Evolutionary conservation across 2,113 vertebrate genomes (phyloP), one percentile per base, ranked within the genome.

Genomic region (Poeciliopsis retropinna): DNA sequence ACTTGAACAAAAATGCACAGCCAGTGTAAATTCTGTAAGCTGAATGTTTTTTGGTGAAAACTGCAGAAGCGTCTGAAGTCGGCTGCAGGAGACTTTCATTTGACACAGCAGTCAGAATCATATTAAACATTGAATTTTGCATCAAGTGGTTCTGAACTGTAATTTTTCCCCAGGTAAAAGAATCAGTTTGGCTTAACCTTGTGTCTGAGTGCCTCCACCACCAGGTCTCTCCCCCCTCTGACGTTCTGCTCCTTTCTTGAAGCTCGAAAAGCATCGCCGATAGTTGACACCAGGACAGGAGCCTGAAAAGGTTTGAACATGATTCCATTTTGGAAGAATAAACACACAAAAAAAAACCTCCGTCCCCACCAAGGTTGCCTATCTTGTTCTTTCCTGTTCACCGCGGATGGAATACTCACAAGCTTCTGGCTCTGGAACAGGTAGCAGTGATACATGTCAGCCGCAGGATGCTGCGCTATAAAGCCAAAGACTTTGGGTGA

Each of bases 191-290:
- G 28, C 32, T 81, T 34, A 14, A 95, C 94, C 91, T 94, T 94
- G 51, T 94, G 94, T 78, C 93, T 86, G 60, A 95, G 92, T 0
- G 94, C 93, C 78, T 95, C 94, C 73, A 95, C 94, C 57, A 92
- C 87, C 81, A 95, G 85, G 70, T 95, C 94, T 51, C 87, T 85
- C n/a, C 88, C 83, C 22, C 86, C 87, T 25, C 60, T 82, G 34
- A 80, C 3, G 0, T 3, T 80, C 22, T 82, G 76, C 27, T 85
- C 71, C 28, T 80, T 88, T 14, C 72, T 84, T 2, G 87, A 81
- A 27, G 85, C 86, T 29, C 34, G 61, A 73, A 95, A 93, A 4
- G 85, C 74, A 4, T 95, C 94, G 0, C 93, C 93, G 2, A 95
- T 91, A 1, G 89, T 25, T 1, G 94, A 93, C 41, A 94, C 94